These are phyloP conservation scores for Coecobrya sp. DNA, from an alignment of 2,888 invertebrate species.

Conservation along the genomic window DNA sequence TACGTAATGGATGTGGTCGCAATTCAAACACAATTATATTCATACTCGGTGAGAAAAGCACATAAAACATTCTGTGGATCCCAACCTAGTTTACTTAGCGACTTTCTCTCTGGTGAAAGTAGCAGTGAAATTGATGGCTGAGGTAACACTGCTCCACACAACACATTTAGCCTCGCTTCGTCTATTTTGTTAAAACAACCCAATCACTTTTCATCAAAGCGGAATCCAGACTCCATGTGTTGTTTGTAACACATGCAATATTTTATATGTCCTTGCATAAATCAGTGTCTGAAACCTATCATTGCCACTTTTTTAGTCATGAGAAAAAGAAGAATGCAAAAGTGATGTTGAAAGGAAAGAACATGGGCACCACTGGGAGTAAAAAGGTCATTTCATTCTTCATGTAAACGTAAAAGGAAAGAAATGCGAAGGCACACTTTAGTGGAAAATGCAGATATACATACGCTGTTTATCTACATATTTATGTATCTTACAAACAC, in stretches of 20 bases:
- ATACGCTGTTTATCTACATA: background rate
- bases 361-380: conserved; percentile 16
- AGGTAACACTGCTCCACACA: background rate
- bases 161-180: background rate
- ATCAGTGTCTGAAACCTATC: conserved; percentile 76
- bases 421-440: background rate
- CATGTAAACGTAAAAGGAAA: background rate
- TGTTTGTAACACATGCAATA: conserved; percentile 55
- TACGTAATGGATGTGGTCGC: background rate
- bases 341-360: conserved; percentile 65
- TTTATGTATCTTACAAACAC: background rate
- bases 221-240: conserved; percentile 16
- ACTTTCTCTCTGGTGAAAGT: background rate
- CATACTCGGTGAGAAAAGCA: background rate
- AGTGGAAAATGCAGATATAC: background rate
- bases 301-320: conserved; percentile 74
- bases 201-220: conserved; percentile 6
- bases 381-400: conserved; percentile 57
- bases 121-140: background rate
- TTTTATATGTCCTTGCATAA: conserved; percentile 75
- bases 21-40: conserved; percentile 24
- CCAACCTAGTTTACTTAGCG: background rate
- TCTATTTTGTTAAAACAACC: conserved; percentile 20
- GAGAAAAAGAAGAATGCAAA: conserved; percentile 61
- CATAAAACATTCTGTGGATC: background rate